Evolutionary conservation across 2,888 invertebrate genomes (phyloP).

Genomic region (Mythimna pallens): DNA sequence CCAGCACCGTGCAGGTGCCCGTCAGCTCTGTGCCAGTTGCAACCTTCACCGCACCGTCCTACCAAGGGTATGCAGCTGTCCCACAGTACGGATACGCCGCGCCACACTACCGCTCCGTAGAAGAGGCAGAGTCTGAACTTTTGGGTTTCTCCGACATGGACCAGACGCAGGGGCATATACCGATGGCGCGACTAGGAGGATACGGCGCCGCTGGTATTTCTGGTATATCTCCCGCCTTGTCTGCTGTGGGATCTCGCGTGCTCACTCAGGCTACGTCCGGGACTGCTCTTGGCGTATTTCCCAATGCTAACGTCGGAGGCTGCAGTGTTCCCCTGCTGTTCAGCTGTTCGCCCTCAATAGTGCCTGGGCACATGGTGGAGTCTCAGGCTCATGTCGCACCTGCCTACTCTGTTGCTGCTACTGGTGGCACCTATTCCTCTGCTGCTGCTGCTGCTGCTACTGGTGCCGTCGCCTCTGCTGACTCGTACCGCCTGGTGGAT

Average conservation of each 20-base stretch:
- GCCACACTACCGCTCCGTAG: conserved; percentile 74
- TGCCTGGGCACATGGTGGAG: conserved; percentile 76
- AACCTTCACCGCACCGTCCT: conserved; percentile 57
- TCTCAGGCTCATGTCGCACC: conserved; percentile 55
- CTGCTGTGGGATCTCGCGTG: conserved; percentile 47
- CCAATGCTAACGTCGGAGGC: conserved; percentile 78
- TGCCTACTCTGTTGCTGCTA: conserved; percentile 23
- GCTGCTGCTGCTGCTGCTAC: conserved; percentile 29
- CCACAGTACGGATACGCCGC: conserved; percentile 67
- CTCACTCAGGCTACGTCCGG: conserved; percentile 63
- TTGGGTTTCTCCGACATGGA: conserved; percentile 81
- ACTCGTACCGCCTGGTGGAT: conserved; percentile 75
- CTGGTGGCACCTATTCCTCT: conserved; percentile 18
- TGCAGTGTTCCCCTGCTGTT: conserved; percentile 83
- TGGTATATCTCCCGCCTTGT: conserved; percentile 44
- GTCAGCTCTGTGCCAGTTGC: conserved; percentile 66
- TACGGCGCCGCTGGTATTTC: conserved; percentile 59
- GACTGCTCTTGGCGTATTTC: conserved; percentile 80
- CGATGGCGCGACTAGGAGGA: conserved; percentile 74
- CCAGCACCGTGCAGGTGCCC: conserved; percentile 63
- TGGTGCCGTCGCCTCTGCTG: conserved; percentile 10
- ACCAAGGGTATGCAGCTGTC: conserved; percentile 52
- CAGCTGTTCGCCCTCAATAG: conserved; percentile 83
- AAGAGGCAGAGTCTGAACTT: conserved; percentile 73
- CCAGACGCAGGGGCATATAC: conserved; percentile 72